A percentile compares a stretch with the other conserved stretches of the same genome.
These are phyloP conservation scores for Chiloscyllium punctatum DNA, from an alignment of 2,797 vertebrate genomes.

Conservation along the genomic window DNA sequence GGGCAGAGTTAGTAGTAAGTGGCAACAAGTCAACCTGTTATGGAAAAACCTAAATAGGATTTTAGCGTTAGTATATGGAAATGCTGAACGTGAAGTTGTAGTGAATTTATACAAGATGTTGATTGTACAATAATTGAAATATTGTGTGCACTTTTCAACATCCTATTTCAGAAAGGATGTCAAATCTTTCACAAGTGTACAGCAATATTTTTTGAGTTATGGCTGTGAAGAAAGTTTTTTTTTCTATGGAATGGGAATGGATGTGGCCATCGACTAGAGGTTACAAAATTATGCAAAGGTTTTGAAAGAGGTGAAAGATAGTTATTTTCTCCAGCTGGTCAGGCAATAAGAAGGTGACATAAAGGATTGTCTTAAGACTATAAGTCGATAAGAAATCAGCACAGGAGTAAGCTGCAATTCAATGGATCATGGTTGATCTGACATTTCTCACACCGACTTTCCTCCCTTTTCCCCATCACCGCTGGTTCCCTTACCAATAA, in stretches of 20 bases:
- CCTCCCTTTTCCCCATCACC: no score
- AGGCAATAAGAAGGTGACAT: neutral
- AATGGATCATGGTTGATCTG: no score
- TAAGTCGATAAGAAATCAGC: no score
- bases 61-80: neutral
- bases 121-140: neutral
- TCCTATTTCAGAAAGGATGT: neutral
- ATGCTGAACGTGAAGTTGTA: neutral
- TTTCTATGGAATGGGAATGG: neutral
- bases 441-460: no score
- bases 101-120: slow-evolving; percentile 5
- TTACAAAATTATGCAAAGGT: neutral
- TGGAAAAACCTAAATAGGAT: neutral
- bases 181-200: neutral
- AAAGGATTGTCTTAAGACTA: no score
- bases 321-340: neutral
- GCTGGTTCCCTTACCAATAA: no score
- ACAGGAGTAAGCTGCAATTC: no score
- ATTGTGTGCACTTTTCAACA: neutral
- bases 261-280: neutral
- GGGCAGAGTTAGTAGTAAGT: neutral
- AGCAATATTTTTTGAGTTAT: neutral
- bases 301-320: neutral
- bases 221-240: neutral
- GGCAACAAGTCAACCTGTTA: neutral